phyloP scores from a whole-genome alignment of 1,140 invertebrate genomes.

The Drosophila seguyi region DNA sequence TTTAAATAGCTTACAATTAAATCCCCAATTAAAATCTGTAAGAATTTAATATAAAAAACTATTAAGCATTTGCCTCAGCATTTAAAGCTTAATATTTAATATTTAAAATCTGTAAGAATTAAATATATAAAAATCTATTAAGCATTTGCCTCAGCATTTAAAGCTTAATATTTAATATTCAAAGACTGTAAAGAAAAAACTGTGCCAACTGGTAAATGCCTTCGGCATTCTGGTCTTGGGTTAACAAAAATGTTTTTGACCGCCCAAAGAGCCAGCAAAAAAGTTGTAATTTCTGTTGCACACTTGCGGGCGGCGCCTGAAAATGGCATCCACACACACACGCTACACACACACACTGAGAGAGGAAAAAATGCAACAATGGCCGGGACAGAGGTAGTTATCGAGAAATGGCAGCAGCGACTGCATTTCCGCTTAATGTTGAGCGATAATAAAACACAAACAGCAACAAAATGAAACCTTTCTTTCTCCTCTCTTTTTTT shows the following conservation, averaged over 20 bases:
- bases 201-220: neutral
- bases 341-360: neutral
- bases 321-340: slow-evolving; percentile 50
- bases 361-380: slow-evolving; percentile 28
- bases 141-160: too few species aligned
- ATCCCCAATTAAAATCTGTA: too few species aligned
- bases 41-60: neutral
- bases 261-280: slow-evolving; percentile 5
- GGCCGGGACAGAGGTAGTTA: slow-evolving; percentile 42
- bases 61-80: too few species aligned
- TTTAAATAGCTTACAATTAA: too few species aligned
- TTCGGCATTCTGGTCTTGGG: slow-evolving; percentile 2
- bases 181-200: neutral
- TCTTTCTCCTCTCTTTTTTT: slow-evolving; percentile 2
- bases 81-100: too few species aligned
- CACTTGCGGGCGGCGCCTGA: slow-evolving; percentile 63
- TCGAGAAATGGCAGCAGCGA: slow-evolving; percentile 63
- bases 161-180: neutral
- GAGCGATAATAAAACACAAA: slow-evolving; percentile 80
- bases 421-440: slow-evolving; percentile 81
- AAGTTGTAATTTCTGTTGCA: slow-evolving; percentile 58
- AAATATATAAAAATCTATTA: neutral
- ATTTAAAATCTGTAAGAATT: neutral
- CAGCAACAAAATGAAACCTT: slow-evolving; percentile 70
- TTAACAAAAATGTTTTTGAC: slow-evolving; percentile 17